Conservation (phyloP, 1,140 invertebrate species). For the Hetaerina americana region DNA sequence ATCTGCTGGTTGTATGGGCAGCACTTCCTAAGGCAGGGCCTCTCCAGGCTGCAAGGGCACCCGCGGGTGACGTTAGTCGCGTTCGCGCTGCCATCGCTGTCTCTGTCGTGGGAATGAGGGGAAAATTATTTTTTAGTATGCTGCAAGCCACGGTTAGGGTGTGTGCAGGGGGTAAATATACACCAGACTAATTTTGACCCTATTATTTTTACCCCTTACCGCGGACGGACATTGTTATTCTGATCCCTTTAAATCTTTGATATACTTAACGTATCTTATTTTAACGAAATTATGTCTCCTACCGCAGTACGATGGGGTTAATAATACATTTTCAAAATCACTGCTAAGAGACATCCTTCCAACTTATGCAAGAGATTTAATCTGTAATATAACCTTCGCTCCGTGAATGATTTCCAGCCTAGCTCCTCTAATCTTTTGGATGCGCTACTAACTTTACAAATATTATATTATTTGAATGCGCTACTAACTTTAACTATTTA, state of each 20-base stretch:
- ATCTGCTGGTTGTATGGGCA: neutral
- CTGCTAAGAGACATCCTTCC: too few species aligned
- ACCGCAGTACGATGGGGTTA: too few species aligned
- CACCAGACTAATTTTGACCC: neutral
- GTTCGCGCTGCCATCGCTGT: neutral
- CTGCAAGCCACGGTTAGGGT: neutral
- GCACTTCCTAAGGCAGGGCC: neutral
- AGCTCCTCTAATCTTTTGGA: too few species aligned
- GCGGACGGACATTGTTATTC: neutral
- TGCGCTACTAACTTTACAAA: too few species aligned
- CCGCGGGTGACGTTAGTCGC: neutral
- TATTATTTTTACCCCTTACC: neutral
- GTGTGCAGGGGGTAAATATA: neutral
- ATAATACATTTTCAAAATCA: too few species aligned
- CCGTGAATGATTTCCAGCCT: too few species aligned
- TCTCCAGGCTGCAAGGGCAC: neutral
- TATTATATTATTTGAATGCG: too few species aligned
- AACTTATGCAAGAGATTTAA: too few species aligned
- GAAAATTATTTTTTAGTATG: neutral
- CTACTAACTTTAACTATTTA: too few species aligned
- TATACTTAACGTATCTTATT: neutral
- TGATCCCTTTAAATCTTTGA: neutral
- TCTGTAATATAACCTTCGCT: too few species aligned
- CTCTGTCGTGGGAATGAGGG: neutral
- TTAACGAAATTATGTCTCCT: too few species aligned